Conservation (phyloP, 2,113 vertebrate species). For the Actenoides hombroni region DNA sequence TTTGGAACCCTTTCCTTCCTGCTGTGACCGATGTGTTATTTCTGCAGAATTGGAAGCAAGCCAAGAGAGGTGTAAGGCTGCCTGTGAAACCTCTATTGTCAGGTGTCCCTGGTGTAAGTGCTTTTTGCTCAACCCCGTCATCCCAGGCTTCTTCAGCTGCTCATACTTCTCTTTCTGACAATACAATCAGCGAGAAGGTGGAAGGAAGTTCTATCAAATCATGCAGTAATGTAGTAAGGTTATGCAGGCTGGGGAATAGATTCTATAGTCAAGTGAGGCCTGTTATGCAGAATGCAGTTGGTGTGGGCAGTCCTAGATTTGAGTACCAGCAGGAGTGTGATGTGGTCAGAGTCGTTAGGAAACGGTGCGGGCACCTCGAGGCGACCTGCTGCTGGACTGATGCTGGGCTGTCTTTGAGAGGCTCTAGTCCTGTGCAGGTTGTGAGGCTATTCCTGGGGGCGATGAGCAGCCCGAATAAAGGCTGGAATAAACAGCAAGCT, state of each 20-base stretch:
- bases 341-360: neutral
- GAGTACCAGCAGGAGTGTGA: neutral
- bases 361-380: fast-evolving
- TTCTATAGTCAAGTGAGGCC: neutral
- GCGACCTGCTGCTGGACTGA: neutral
- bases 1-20: neutral
- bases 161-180: neutral
- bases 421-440: neutral
- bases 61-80: neutral
- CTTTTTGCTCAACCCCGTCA: neutral
- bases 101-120: neutral
- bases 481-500: neutral
- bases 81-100: neutral
- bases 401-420: neutral
- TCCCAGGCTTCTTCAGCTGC: neutral
- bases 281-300: neutral
- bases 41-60: neutral
- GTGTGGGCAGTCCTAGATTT: neutral
- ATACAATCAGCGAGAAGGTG: neutral
- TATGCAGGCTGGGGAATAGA: neutral
- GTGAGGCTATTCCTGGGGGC: neutral
- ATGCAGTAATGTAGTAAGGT: no score
- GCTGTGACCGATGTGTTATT: neutral
- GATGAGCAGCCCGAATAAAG: neutral
- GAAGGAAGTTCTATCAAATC: neutral